These are phyloP conservation scores for Daubentonia madagascariensis DNA, from an alignment of 2,113 vertebrate genomes.

Conservation along the genomic window DNA sequence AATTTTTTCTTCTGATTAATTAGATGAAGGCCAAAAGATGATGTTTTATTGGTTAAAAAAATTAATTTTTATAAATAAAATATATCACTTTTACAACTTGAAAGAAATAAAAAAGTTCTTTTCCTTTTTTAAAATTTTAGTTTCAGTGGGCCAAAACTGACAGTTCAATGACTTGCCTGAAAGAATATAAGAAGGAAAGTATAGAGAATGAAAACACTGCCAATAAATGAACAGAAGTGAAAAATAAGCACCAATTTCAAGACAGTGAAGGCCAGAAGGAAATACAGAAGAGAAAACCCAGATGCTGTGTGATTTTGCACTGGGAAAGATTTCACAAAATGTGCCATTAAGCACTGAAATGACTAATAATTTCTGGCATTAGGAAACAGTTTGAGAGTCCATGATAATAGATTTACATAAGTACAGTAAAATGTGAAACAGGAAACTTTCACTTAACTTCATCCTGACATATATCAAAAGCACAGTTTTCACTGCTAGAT, in stretches of 20 bases:
- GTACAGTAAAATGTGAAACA: slow-evolving; percentile 68
- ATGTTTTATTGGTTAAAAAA: not conserved
- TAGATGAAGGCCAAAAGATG: not conserved
- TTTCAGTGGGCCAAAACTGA: not conserved
- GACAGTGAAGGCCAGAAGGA: not conserved
- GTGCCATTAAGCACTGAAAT: not conserved
- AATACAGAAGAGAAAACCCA: not conserved
- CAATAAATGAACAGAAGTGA: not conserved
- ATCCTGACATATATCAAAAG: not conserved
- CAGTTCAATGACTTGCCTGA: not conserved
- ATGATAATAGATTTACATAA: slow-evolving; percentile 12
- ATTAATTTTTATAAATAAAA: not conserved
- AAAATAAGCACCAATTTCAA: slow-evolving; percentile 22
- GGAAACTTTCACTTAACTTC: slow-evolving; percentile 39
- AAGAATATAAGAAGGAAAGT: not conserved
- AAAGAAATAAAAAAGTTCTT: not conserved
- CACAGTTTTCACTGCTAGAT: slow-evolving; percentile 3
- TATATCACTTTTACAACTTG: not conserved
- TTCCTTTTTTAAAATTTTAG: not conserved
- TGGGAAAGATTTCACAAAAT: slow-evolving; percentile 49
- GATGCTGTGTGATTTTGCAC: not conserved
- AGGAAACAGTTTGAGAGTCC: slow-evolving; percentile 26
- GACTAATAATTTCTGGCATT: slow-evolving; percentile 55
- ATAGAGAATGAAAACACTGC: not conserved
- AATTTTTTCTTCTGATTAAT: not conserved